These are phyloP conservation scores for Ephydatia muelleri DNA, from an alignment of 37 sponge, comb jelly and placozoan genomes.

Conservation along the genomic window DNA sequence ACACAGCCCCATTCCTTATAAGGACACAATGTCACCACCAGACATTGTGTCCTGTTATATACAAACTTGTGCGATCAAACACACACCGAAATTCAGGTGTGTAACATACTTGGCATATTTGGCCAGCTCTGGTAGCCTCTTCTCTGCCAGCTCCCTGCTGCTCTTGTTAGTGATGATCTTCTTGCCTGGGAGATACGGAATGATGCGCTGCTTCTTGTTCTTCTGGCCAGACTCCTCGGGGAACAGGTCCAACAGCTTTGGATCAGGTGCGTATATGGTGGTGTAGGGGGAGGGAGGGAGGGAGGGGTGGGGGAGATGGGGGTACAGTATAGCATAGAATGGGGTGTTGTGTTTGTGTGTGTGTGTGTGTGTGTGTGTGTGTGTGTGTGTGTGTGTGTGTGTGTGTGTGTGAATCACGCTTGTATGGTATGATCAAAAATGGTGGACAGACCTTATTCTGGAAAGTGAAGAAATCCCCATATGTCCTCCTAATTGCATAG, in stretches of 20 bases:
- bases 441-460: slow-evolving; percentile 68
- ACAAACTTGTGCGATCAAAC: no score
- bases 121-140: slow-evolving; percentile 75
- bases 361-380: no score
- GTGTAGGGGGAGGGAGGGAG: not conserved
- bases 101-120: slow-evolving; percentile 64
- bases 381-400: not conserved
- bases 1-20: no score
- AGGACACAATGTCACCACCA: not conserved
- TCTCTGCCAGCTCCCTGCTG: slow-evolving; percentile 79
- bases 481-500: slow-evolving; percentile 67
- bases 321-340: not conserved
- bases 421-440: not conserved
- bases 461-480: slow-evolving; percentile 86
- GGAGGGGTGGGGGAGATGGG: not conserved
- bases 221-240: slow-evolving; percentile 84
- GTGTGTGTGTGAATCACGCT: not conserved
- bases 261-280: not conserved
- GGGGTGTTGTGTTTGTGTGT: not conserved
- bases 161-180: slow-evolving; percentile 55
- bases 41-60: not conserved
- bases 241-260: slow-evolving; percentile 73
- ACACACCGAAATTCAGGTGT: not conserved
- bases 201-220: slow-evolving; percentile 76
- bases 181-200: slow-evolving; percentile 85